These are phyloP conservation scores for Salvelinus alpinus DNA, from an alignment of 2,113 vertebrate genomes.

Conservation along the genomic window DNA sequence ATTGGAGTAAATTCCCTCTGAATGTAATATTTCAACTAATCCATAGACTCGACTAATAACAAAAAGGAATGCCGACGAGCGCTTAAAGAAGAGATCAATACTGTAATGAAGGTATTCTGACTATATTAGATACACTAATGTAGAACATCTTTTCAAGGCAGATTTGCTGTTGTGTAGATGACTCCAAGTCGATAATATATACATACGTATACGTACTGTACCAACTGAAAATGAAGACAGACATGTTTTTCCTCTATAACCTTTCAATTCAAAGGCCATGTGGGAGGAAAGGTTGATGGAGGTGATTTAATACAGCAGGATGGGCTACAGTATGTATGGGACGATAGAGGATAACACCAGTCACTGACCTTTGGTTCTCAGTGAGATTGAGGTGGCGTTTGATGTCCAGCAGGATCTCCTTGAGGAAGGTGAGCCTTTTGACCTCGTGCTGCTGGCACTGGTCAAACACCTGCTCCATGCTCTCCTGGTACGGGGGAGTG, in stretches of 20 bases:
- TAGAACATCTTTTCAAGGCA: no score
- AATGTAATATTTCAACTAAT: slow-evolving; percentile 4
- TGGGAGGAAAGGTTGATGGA: not conserved
- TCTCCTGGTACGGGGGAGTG: slow-evolving; percentile 91
- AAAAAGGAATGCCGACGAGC: not conserved
- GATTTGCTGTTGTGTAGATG: no score
- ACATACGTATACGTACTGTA: no score
- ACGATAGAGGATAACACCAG: no score
- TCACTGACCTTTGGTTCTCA: slow-evolving; percentile 87
- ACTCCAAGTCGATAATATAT: no score
- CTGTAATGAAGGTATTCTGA: no score
- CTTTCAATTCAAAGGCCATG: no score
- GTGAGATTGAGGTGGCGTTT: slow-evolving; percentile 96
- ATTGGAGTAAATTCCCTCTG: not conserved
- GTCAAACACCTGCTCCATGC: slow-evolving; percentile 98
- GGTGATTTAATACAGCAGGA: not conserved
- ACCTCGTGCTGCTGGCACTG: slow-evolving; percentile 98
- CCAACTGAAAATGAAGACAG: no score
- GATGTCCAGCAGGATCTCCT: slow-evolving; percentile 94
- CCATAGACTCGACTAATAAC: slow-evolving; percentile 8
- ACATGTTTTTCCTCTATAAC: no score
- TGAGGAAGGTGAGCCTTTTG: slow-evolving; percentile 94
- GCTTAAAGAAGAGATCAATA: no score
- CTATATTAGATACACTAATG: no score
- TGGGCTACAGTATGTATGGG: not conserved